Evolutionary conservation across 2,797 vertebrate genomes (phyloP), one percentile per base, ranked within the genome.

Genomic region (Crenichthys baileyi): DNA sequence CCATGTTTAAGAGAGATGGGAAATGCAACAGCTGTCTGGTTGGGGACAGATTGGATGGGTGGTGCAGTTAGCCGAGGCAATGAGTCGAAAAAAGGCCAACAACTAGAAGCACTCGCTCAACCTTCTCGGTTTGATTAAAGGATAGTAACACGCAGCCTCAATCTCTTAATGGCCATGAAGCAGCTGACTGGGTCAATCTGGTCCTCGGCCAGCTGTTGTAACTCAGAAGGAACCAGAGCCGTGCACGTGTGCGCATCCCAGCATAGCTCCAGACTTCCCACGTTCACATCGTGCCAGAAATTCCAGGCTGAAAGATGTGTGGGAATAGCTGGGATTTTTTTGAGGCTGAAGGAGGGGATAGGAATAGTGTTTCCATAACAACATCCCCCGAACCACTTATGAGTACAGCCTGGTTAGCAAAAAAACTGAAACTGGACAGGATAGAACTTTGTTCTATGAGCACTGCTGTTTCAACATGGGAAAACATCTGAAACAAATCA

Each of bases 21-120:
- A 89, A 87, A 90, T 88, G 90, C 82, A 85, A 92, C 94, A 93
- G 94, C 91, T 94, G 93, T 74, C 71, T 73, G 79, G 63, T 83
- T 70, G 4, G 2, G 29, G 79, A 91, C 91, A 93, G 85, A 91
- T 89, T 89, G 90, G 79, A 77, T 3, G 80, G 81, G 81, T 83
- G 87, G 82, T 77, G 80, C 60, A 70, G 75, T 89, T 83, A 65
- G 76, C 20, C 72, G 63, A 78, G 39, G 7, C 61, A 73, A 81
- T 78, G 87, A 78, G 86, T 81, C 84, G 83, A 29, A 82, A 90
- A 76, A 78, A 73, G 82, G 84, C 76, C 8, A 36, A 67, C 80
- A 70, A 82, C 78, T 77, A 61, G 48, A 53, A 55, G 46, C 65
- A 6, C 79, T 80, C 53, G 6, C 74, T 82, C 58, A 65, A 46